phyloP scores from a whole-genome alignment of 2,113 vertebrate genomes.

The Lycaon pictus region DNA sequence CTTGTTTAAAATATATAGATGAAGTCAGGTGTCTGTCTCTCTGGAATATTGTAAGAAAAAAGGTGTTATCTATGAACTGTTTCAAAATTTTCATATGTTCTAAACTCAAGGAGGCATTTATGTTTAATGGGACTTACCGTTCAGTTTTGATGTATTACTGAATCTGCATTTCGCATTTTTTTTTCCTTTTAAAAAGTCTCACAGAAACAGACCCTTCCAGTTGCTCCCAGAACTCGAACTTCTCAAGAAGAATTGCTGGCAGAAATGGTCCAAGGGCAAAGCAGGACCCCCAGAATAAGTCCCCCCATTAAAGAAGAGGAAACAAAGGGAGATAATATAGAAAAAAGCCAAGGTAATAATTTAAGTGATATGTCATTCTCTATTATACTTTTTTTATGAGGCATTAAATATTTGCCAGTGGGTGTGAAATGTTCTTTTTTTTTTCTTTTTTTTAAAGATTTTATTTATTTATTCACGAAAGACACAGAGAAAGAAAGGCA shows the following conservation, averaged over 20 bases:
- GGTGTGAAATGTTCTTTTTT: background rate
- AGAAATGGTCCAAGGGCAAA: slow-evolving; percentile 93
- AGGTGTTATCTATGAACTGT: background rate
- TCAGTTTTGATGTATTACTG: background rate
- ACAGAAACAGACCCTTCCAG: slow-evolving; percentile 96
- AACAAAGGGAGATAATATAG: slow-evolving; percentile 83
- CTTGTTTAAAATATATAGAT: background rate
- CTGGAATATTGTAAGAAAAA: background rate
- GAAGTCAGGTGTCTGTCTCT: background rate
- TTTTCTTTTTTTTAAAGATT: too few relatives aligned
- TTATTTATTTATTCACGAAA: too few relatives aligned
- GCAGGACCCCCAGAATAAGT: slow-evolving; percentile 88
- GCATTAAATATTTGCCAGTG: background rate
- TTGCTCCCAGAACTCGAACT: slow-evolving; percentile 94
- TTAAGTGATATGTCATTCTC: slow-evolving; percentile 61
- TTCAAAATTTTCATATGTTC: background rate
- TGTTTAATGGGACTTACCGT: background rate
- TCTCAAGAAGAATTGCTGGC: slow-evolving; percentile 91
- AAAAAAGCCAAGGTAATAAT: slow-evolving; percentile 88
- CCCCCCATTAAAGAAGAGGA: slow-evolving; percentile 87
- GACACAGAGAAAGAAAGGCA: too few relatives aligned
- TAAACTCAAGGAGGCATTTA: background rate
- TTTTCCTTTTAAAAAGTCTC: slow-evolving; percentile 87
- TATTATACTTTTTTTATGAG: background rate
- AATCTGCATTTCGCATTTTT: background rate